Conservation (phyloP, 2,797 vertebrate species). For the Sylvia borin region DNA sequence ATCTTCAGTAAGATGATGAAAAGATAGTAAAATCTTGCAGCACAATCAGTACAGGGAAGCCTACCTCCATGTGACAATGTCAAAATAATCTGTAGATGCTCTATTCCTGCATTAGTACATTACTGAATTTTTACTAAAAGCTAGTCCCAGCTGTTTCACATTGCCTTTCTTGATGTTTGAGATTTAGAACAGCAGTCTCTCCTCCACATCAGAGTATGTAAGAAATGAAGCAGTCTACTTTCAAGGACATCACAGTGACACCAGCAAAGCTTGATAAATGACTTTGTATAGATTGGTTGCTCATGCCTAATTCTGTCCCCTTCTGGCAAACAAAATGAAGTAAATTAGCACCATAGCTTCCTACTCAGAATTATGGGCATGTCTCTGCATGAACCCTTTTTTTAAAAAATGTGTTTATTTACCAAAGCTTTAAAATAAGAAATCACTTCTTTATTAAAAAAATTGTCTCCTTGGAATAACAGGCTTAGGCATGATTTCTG, state of each 20-base stretch:
- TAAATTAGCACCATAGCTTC: constrained; percentile 34
- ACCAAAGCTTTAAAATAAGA: constrained; percentile 72
- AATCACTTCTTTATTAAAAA: constrained; percentile 71
- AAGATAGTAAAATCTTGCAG: constrained; percentile 65
- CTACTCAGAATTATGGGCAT: constrained; percentile 52
- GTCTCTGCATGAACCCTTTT: constrained; percentile 40
- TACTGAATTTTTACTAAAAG: constrained; percentile 34
- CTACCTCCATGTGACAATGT: neutral
- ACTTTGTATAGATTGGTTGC: constrained; percentile 56
- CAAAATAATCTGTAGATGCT: constrained; percentile 41
- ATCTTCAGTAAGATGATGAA: constrained; percentile 57
- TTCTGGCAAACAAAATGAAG: constrained; percentile 67
- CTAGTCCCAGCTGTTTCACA: neutral
- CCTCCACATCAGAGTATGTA: neutral
- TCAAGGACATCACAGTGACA: constrained; percentile 64
- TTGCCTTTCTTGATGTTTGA: neutral
- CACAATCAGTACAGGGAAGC: neutral
- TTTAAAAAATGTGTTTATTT: constrained; percentile 63
- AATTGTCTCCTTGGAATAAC: constrained; percentile 71
- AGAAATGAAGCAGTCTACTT: constrained; percentile 42
- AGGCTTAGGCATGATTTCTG: constrained; percentile 61
- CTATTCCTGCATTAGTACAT: constrained; percentile 25
- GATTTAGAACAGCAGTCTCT: constrained; percentile 46
- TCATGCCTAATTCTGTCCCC: constrained; percentile 26
- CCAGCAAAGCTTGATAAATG: constrained; percentile 65